phyloP scores from a whole-genome alignment of 2,888 invertebrate genomes.

The Venustoraphidia nigricollis region DNA sequence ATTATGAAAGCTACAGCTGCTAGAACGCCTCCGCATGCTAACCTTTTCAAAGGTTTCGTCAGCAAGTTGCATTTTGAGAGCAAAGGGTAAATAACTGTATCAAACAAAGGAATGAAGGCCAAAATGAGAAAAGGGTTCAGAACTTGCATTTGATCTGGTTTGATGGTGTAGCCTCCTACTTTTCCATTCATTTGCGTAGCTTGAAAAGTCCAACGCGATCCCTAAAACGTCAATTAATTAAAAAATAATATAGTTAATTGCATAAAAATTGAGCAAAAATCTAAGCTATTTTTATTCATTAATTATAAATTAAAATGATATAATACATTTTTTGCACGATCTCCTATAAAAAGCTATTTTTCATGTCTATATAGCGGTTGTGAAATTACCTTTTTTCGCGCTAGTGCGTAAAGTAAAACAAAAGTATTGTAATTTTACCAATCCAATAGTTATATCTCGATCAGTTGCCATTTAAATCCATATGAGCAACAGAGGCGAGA shows the following conservation, averaged over 20 bases:
- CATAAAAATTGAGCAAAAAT: no score
- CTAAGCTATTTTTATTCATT: no score
- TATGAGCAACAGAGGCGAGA: no score
- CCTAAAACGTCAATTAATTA: slow-evolving; percentile 28
- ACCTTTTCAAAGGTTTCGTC: slow-evolving; percentile 68
- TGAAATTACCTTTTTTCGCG: no score
- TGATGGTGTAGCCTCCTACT: slow-evolving; percentile 53
- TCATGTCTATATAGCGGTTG: no score
- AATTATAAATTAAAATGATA: neutral
- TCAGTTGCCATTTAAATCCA: no score
- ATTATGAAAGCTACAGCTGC: slow-evolving; percentile 75
- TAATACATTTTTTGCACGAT: no score
- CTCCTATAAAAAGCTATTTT: no score
- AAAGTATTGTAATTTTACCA: no score
- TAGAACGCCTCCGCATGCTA: slow-evolving; percentile 75
- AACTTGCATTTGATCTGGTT: slow-evolving; percentile 94
- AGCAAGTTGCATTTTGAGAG: slow-evolving; percentile 51
- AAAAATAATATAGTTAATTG: no score
- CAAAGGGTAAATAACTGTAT: slow-evolving; percentile 65
- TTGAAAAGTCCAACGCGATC: slow-evolving; percentile 86
- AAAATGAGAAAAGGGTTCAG: slow-evolving; percentile 78
- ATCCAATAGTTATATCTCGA: no score
- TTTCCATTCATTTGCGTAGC: slow-evolving; percentile 77
- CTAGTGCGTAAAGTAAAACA: no score
- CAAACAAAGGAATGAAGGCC: slow-evolving; percentile 71